Evolutionary conservation across 2,113 vertebrate genomes (phyloP).

Genomic region (Callipepla squamata): DNA sequence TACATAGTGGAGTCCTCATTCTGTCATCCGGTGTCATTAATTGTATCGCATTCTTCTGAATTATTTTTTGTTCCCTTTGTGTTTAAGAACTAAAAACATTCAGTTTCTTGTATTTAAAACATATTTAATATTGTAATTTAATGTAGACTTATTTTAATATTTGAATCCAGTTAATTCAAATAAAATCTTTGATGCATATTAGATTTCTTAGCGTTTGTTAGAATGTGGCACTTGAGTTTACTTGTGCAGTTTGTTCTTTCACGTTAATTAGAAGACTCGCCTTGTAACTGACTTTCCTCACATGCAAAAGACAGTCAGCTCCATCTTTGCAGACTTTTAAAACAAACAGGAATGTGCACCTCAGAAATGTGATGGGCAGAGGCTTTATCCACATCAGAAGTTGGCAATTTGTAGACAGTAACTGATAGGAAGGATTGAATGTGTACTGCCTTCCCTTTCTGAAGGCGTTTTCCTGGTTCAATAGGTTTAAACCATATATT

Average conservation of each 20-base stretch:
- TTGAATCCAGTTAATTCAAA: conserved; percentile 62
- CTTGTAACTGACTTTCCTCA: background rate
- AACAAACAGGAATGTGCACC: background rate
- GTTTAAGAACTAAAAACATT: conserved; percentile 47
- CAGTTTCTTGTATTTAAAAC: conserved; percentile 73
- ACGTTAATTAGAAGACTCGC: background rate
- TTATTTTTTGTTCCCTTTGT: conserved; percentile 68
- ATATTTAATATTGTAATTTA: conserved; percentile 80
- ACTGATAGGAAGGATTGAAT: background rate
- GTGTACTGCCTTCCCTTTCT: background rate
- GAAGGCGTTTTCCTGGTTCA: background rate
- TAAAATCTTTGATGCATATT: conserved; percentile 60
- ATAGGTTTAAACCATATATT: background rate
- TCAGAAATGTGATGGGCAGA: background rate
- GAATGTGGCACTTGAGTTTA: background rate
- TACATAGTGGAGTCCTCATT: conserved; percentile 51
- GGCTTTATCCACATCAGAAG: background rate
- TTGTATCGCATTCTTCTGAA: conserved; percentile 48
- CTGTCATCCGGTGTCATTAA: conserved; percentile 58
- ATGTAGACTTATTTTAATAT: conserved; percentile 76
- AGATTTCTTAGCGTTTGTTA: conserved; percentile 27
- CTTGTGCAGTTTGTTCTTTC: background rate
- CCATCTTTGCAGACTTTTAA: background rate
- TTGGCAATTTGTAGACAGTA: background rate
- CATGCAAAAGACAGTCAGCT: background rate